phyloP scores from a whole-genome alignment of 92 coral and sea anemone genomes.

The Palythoa grandiflora region DNA sequence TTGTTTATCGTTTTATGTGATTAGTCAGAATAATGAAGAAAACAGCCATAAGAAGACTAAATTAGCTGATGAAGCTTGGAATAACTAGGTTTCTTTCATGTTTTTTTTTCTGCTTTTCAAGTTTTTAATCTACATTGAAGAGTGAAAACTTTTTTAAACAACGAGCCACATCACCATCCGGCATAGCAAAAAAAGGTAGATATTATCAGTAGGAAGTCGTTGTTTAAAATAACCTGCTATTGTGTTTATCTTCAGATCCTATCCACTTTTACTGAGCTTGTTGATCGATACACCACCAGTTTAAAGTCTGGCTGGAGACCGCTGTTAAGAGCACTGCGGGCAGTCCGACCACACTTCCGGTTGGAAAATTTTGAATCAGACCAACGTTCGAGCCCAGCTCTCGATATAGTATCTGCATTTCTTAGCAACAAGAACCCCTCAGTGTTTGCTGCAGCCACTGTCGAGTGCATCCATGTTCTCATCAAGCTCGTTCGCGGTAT shows the following conservation, averaged over 20 bases:
- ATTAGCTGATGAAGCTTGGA: too few species aligned
- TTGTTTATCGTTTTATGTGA: too few species aligned
- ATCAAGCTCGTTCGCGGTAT: constrained; percentile 87
- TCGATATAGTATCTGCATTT: constrained; percentile 86
- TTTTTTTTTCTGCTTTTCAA: too few species aligned
- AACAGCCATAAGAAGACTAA: too few species aligned
- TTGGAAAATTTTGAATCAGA: constrained; percentile 70
- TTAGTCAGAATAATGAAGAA: too few species aligned
- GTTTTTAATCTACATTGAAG: too few species aligned
- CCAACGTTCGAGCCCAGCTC: constrained; percentile 75
- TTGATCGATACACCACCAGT: constrained; percentile 77
- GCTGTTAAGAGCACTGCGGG: constrained; percentile 79
- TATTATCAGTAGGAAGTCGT: neutral
- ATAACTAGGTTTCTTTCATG: too few species aligned
- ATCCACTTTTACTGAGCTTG: constrained; percentile 77
- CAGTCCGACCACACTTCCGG: constrained; percentile 64
- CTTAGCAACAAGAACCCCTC: constrained; percentile 91
- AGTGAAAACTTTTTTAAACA: too few species aligned
- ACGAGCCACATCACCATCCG: too few species aligned
- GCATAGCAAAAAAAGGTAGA: too few species aligned
- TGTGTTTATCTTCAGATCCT: constrained; percentile 66
- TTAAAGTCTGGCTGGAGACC: constrained; percentile 99
- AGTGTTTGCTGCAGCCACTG: constrained; percentile 94
- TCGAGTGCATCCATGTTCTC: constrained; percentile 91
- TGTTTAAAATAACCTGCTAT: too few species aligned